Evolutionary conservation across 1,140 invertebrate species (phyloP), one percentile per base, ranked within the genome.

Genomic region (Atopsyche davidsoni): DNA sequence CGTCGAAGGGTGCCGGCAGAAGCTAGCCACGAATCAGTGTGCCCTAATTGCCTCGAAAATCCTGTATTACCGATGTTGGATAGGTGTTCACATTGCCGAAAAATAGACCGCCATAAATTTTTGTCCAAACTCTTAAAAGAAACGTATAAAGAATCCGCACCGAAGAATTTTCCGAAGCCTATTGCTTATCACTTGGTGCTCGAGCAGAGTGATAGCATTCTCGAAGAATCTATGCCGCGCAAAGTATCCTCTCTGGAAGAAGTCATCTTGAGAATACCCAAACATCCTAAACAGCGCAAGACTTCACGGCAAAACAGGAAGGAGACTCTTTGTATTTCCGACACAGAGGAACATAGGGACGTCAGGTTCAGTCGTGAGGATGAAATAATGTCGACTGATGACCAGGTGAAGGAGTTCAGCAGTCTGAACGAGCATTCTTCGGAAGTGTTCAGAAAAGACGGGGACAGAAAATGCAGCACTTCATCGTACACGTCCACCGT

Each of bases 181-280:
- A 53, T 74, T 0, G 72, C 70, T 17, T 74, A 74, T 47, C 70
- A 74, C 49, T 57, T 74, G 21, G 67, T 73, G 35, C 57, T 74
- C 32, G 66, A 73, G 55, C 67, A 67, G 3, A 70, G 69, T 6
- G 70, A 74, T 39, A 72, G 72, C 50, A 40, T 72, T 46, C 46
- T 65, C 3, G 43, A 53, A 65, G 69, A 50, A 66, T 70, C 41
- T 61, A 66, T 38, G 55, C 55, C 0, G 21, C 41, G 10, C 48
- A 53, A 11, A 48, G 59, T 18, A 63, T 59, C 18, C 3, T 57
- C 62, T 4, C 47, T 72, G 42, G 57, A 65, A 31, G 67, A 70
- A 60, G 63, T 74, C 24, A 59, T 73, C 14, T 62, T 72, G 0
- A 73, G 65, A 62, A 65, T 74, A 10, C 68, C 68, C 2, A 59